A percentile compares a stretch with the other conserved stretches of the same genome.
These are phyloP conservation scores for Pherbina coryleti DNA, from an alignment of 2,888 invertebrate species.

Conservation along the genomic window DNA sequence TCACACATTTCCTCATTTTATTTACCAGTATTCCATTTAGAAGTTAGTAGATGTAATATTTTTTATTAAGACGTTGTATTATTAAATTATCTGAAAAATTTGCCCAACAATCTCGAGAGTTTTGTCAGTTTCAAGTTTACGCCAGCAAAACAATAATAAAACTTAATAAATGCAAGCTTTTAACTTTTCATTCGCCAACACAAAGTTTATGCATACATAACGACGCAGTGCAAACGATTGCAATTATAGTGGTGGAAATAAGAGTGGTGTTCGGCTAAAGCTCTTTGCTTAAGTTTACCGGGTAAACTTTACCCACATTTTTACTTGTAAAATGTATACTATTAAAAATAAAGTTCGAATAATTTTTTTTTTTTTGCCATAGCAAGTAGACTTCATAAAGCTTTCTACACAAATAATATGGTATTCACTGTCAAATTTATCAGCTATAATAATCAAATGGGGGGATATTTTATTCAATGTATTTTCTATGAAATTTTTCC, in stretches of 20 bases:
- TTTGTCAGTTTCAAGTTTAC: no score
- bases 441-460: no score
- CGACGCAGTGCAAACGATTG: neutral
- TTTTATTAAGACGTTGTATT: neutral
- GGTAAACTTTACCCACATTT: no score
- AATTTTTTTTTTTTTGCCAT: no score
- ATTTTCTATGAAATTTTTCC: no score
- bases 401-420: no score
- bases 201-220: neutral
- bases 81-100: neutral
- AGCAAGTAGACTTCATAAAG: no score
- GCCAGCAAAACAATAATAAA: neutral
- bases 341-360: no score
- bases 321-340: no score
- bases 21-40: constrained; percentile 32
- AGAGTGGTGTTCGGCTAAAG: neutral
- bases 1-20: neutral
- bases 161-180: constrained; percentile 15
- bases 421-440: no score
- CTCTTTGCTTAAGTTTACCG: no score
- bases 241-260: neutral
- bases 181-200: constrained; percentile 9
- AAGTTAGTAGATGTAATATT: neutral
- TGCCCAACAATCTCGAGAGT: neutral
- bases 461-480: no score